These are phyloP conservation scores for Cephus cinctus DNA, from an alignment of 1,140 invertebrate genomes.

Conservation along the genomic window DNA sequence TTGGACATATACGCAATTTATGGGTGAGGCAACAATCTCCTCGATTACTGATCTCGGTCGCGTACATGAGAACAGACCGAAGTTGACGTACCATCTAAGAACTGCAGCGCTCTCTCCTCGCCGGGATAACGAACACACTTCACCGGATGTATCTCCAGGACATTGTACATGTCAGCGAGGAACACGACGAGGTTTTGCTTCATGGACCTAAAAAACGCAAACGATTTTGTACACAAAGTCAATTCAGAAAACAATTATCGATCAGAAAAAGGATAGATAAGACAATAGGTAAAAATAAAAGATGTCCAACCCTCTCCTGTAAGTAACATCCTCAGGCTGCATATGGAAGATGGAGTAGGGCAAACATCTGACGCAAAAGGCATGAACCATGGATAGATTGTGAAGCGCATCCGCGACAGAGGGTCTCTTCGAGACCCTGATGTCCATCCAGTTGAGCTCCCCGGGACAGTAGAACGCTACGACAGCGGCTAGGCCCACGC, in stretches of 20 bases:
- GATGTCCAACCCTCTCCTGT: constrained; percentile 79
- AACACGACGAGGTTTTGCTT: constrained; percentile 91
- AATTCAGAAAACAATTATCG: background rate
- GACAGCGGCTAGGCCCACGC: constrained; percentile 84
- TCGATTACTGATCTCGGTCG: too few relatives aligned
- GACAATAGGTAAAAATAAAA: constrained; percentile 7
- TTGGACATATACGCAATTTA: too few relatives aligned
- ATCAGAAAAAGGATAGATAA: background rate
- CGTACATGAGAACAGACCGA: too few relatives aligned
- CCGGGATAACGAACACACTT: constrained; percentile 83
- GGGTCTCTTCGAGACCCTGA: constrained; percentile 71
- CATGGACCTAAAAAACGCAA: constrained; percentile 70
- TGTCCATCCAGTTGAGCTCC: constrained; percentile 73
- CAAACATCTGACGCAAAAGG: constrained; percentile 82
- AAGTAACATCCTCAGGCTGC: constrained; percentile 93
- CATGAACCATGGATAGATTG: constrained; percentile 87
- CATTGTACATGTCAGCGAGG: constrained; percentile 93
- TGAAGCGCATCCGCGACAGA: constrained; percentile 86
- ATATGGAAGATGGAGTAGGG: constrained; percentile 93
- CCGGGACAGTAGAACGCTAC: constrained; percentile 93
- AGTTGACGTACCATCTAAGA: constrained; percentile 54
- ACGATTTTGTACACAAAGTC: constrained; percentile 7
- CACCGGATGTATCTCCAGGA: constrained; percentile 90
- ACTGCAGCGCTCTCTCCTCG: constrained; percentile 50
- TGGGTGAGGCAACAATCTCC: too few relatives aligned